Evolutionary conservation across 2,888 invertebrate genomes (phyloP), one percentile per base, ranked within the genome.

Genomic region (Drosophila acutilabella): DNA sequence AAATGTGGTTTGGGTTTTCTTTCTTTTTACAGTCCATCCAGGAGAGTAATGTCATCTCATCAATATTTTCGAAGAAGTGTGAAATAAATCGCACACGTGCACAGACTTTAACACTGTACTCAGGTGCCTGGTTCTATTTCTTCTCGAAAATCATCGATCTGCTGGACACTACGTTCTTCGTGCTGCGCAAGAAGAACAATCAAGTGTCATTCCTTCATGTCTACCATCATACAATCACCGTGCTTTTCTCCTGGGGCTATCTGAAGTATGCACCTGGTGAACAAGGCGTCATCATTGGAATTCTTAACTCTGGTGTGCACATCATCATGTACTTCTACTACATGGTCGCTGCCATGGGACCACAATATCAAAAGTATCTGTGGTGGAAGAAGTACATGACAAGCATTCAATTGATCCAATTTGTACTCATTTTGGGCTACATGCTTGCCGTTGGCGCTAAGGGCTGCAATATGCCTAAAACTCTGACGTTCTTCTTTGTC

Each of bases 161-260:
- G 0, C 89, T 96, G 66, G 97, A 97, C 89, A 97, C 96, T 0
- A 94, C 97, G 20, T 98, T 98, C 93, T 98, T 98, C 90, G 96
- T 98, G 7, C 92, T 98, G 81, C 94, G 98, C 52, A 98, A 98
- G 92, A 98, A 98, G 92, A 95, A 96, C 85, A 95, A 95, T 60
- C 98, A 98, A 92, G 96, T 98, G 23, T 95, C 97, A 0, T 96
- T 97, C 90, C 94, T 98, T 16, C 98, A 98, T 89, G 95, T 98
- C 13, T 98, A 97, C 89, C 98, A 98, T 92, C 98, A 98, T 91
- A 94, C 95, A 2, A 93, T 96, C 90, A 96, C 96, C 93, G 97
- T 96, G 23, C 92, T 96, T 68, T 95, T 96, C 91, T 95, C 95
- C 1, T 97, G 96, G 96, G 95, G 95, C 18, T 97, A 96, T 52